A percentile compares a stretch with the other conserved stretches of the same genome.
These are phyloP conservation scores for Gymnoscelis rufifasciata DNA, from an alignment of 2,888 invertebrate species.

Conservation along the genomic window DNA sequence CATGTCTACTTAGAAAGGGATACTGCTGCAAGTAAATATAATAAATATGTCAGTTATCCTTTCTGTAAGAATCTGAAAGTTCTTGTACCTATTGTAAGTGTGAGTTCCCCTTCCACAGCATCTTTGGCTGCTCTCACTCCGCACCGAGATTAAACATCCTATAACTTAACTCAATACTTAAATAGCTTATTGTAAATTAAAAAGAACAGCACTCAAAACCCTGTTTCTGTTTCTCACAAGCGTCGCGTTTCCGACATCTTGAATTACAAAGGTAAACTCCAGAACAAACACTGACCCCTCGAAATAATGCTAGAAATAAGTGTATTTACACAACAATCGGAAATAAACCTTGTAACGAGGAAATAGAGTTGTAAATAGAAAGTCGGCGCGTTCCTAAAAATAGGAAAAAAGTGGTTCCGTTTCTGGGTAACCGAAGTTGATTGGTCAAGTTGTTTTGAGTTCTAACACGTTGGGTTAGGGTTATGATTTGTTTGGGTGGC, in stretches of 20 bases:
- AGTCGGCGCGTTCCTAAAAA: slow-evolving; percentile 23
- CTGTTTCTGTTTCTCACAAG: slow-evolving; percentile 17
- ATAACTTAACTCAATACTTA: slow-evolving; percentile 10
- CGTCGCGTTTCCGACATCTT: slow-evolving; percentile 20
- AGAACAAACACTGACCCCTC: slow-evolving; percentile 1
- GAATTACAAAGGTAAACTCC: slow-evolving; percentile 15
- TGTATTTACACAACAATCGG: neutral
- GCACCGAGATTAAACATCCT: slow-evolving; percentile 4
- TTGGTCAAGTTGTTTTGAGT: slow-evolving; percentile 16
- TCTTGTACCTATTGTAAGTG: neutral
- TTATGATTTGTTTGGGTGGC: slow-evolving; percentile 21
- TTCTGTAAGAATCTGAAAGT: too few relatives aligned
- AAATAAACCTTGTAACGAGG: neutral
- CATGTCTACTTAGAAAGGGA: too few relatives aligned
- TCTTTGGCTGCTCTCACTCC: slow-evolving; percentile 1
- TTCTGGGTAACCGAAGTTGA: slow-evolving; percentile 36
- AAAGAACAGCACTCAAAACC: slow-evolving; percentile 21
- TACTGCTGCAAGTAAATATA: too few relatives aligned
- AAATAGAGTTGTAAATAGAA: slow-evolving; percentile 13
- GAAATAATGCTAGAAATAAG: slow-evolving; percentile 2
- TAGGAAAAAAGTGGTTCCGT: slow-evolving; percentile 34
- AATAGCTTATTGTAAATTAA: slow-evolving; percentile 15
- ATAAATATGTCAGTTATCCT: too few relatives aligned
- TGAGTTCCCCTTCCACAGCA: neutral
- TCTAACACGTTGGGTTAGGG: slow-evolving; percentile 15